phyloP scores from a whole-genome alignment of 2,113 vertebrate species.

The Siniperca chuatsi region DNA sequence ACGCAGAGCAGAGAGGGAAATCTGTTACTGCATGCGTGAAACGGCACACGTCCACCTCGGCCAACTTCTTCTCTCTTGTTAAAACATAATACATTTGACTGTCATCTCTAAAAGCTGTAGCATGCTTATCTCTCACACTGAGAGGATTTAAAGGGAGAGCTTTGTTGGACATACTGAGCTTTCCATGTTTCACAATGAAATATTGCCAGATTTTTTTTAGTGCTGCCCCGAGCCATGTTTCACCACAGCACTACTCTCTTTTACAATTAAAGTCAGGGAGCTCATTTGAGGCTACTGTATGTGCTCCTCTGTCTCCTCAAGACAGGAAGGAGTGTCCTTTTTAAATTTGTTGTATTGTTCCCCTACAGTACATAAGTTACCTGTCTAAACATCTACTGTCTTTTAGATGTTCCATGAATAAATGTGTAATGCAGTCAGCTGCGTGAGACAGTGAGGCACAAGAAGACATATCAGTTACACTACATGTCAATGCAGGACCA shows the following conservation, averaged over 20 bases:
- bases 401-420: conserved; percentile 45
- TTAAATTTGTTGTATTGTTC: conserved; percentile 34
- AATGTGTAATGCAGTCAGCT: conserved; percentile 32
- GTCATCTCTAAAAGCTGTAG: conserved; percentile 69
- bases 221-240: conserved; percentile 69
- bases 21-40: conserved; percentile 50
- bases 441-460: conserved; percentile 32
- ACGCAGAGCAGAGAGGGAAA: conserved; percentile 45
- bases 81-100: conserved; percentile 67
- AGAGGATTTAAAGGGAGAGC: conserved; percentile 73
- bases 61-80: conserved; percentile 52
- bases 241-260: conserved; percentile 59
- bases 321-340: conserved; percentile 45
- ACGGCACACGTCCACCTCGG: conserved; percentile 30
- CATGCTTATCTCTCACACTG: conserved; percentile 67
- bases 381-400: conserved; percentile 49
- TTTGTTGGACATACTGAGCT: conserved; percentile 75
- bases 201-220: conserved; percentile 69
- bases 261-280: conserved; percentile 67
- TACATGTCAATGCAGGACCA: conserved; percentile 19
- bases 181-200: conserved; percentile 75
- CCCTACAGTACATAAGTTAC: conserved; percentile 30
- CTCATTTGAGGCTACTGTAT: conserved; percentile 66
- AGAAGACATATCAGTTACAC: conserved; percentile 15
- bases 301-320: conserved; percentile 54